Conservation (phyloP, 1,140 invertebrate species). For the Melanaphis sacchari region DNA sequence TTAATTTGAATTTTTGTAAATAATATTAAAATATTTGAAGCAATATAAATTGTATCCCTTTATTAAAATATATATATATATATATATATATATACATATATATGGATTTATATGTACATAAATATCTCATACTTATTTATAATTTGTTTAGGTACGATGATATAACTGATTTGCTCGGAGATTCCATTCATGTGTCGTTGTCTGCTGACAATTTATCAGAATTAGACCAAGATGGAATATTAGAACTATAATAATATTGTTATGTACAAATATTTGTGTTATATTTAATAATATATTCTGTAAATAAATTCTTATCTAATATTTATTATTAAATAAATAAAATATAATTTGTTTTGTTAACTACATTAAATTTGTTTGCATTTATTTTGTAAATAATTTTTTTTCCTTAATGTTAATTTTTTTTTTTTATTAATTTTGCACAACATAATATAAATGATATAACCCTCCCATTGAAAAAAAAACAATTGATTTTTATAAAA, state of each 20-base stretch:
- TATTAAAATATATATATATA: neutral
- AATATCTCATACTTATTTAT: neutral
- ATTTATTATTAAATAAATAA: slow-evolving; percentile 14
- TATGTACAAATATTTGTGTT: neutral
- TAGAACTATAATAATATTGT: slow-evolving; percentile 59
- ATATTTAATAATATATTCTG: neutral
- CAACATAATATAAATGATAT: too few species aligned
- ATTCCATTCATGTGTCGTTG: slow-evolving; percentile 59
- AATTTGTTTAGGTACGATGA: slow-evolving; percentile 59
- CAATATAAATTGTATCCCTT: neutral
- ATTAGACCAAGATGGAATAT: slow-evolving; percentile 60
- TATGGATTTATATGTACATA: neutral
- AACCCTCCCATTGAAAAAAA: neutral
- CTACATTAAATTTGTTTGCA: neutral
- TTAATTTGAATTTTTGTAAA: neutral
- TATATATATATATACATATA: too few species aligned
- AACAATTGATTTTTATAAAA: neutral
- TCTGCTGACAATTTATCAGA: slow-evolving; percentile 59
- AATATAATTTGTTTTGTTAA: slow-evolving; percentile 13
- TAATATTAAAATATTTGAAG: neutral
- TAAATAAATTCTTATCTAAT: slow-evolving; percentile 8
- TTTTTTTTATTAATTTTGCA: too few species aligned
- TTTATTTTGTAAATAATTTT: neutral
- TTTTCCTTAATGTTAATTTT: neutral
- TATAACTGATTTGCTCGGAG: slow-evolving; percentile 60